Percentiles rank a stretch among this genome's conserved stretches.
These are phyloP conservation scores for Pseudorectes ferrugineus DNA, from an alignment of 2,113 vertebrate genomes.

Conservation along the genomic window DNA sequence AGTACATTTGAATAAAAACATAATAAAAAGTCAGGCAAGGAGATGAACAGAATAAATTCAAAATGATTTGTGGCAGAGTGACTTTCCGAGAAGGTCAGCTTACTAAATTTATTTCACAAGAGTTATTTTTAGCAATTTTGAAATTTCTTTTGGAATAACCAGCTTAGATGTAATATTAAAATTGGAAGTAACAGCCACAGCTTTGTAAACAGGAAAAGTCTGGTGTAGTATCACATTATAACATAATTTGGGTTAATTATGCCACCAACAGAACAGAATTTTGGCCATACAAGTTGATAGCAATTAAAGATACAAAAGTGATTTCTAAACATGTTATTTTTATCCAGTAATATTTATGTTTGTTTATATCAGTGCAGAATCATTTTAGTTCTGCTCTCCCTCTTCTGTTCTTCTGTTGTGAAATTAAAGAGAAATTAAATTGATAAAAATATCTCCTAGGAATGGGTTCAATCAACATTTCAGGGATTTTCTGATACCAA, in stretches of 20 bases:
- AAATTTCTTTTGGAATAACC: not conserved
- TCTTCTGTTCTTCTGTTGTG: not conserved
- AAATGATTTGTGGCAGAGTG: not conserved
- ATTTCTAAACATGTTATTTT: not conserved
- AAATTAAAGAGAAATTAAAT: not conserved
- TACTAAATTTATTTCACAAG: not conserved
- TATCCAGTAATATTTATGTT: not conserved
- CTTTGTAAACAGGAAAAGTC: not conserved
- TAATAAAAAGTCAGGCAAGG: not conserved
- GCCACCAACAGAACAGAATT: not conserved
- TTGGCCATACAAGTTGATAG: not conserved
- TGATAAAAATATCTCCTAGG: not conserved
- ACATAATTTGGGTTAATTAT: not conserved
- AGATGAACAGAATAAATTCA: not conserved
- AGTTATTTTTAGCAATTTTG: not conserved
- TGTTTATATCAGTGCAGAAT: not conserved
- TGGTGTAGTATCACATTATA: not conserved
- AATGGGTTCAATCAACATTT: not conserved
- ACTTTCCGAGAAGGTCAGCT: not conserved
- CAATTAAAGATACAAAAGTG: not conserved
- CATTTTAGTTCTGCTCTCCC: not conserved
- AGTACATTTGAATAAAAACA: not conserved
- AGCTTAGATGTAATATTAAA: not conserved
- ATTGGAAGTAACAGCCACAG: not conserved
- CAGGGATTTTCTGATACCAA: not conserved